Conservation (phyloP, 2,888 invertebrate species). For the Drosophila kambysellisi region DNA sequence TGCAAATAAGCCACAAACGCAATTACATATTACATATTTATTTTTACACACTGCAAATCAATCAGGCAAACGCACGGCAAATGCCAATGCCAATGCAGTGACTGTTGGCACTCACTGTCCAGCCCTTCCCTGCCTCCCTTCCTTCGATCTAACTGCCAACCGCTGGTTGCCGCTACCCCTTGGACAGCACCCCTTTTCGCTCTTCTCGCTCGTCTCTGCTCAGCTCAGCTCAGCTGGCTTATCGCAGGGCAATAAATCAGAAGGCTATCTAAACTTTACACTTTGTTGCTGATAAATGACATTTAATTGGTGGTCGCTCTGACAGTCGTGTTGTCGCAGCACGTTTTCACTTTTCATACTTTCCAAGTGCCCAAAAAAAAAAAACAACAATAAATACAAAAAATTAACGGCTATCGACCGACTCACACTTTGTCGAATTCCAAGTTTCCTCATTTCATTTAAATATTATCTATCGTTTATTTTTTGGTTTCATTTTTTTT, state of each 20-base stretch:
- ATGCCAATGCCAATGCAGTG: slow-evolving; percentile 52
- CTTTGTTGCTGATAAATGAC: slow-evolving; percentile 77
- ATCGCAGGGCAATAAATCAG: slow-evolving; percentile 81
- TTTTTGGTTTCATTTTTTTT: slow-evolving; percentile 12
- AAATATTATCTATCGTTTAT: slow-evolving; percentile 28
- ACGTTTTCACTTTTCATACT: slow-evolving; percentile 62
- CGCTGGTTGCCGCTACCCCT: not conserved
- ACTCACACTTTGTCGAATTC: slow-evolving; percentile 2
- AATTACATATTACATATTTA: slow-evolving; percentile 74
- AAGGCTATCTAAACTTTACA: slow-evolving; percentile 83
- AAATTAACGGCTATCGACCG: not conserved
- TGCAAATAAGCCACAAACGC: slow-evolving; percentile 44
- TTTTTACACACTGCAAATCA: slow-evolving; percentile 71
- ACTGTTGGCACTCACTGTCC: slow-evolving; percentile 14
- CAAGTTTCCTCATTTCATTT: slow-evolving; percentile 12
- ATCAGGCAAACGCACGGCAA: slow-evolving; percentile 46
- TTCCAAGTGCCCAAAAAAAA: slow-evolving; percentile 9
- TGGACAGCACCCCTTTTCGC: slow-evolving; percentile 8
- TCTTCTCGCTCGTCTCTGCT: not conserved
- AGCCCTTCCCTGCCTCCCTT: not conserved
- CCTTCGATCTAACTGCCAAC: not conserved
- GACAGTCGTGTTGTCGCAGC: slow-evolving; percentile 42
- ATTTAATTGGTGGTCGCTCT: slow-evolving; percentile 70
- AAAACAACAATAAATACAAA: not conserved
- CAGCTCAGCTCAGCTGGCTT: slow-evolving; percentile 45